Percentiles rank a stretch among this genome's conserved stretches.
Evolutionary conservation across 2,888 invertebrate genomes (phyloP).

Genomic region (Drosophila infuscata): DNA sequence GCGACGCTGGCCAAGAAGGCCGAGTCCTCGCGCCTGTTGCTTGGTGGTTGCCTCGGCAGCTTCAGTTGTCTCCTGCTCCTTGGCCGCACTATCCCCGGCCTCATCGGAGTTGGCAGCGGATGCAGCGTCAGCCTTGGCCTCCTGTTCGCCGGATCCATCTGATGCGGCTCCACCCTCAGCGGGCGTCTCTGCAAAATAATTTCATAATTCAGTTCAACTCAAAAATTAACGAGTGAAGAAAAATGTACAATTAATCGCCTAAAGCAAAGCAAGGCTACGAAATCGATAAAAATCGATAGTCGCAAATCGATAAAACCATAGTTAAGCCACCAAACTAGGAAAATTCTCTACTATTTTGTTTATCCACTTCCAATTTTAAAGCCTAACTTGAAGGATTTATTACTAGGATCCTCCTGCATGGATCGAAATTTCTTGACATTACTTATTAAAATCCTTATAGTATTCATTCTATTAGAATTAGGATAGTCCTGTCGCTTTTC

Average conservation of each 20-base stretch:
- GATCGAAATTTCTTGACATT: not conserved
- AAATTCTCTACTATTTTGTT: not conserved
- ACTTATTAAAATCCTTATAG: no score
- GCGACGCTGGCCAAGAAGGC: slow-evolving; percentile 89
- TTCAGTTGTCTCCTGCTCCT: slow-evolving; percentile 80
- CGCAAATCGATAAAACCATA: no score
- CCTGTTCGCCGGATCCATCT: slow-evolving; percentile 58
- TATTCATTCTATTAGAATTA: no score
- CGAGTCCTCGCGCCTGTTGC: slow-evolving; percentile 88
- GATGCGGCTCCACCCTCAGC: slow-evolving; percentile 55
- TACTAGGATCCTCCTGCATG: no score
- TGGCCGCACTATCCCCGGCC: slow-evolving; percentile 53
- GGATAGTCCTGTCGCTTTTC: no score
- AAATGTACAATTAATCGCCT: no score
- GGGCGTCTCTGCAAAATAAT: slow-evolving; percentile 50
- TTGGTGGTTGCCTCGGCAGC: slow-evolving; percentile 86
- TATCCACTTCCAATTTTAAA: not conserved
- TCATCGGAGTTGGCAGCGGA: slow-evolving; percentile 61
- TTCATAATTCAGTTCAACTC: not conserved
- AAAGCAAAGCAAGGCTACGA: no score
- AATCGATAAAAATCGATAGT: no score
- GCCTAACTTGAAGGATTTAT: no score
- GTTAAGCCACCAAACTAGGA: no score
- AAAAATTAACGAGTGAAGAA: not conserved
- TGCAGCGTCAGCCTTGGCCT: slow-evolving; percentile 55